Evolutionary conservation across 53 echinoderm and acorn worm species (phyloP).

Genomic region (Hippasteria phrygiana): DNA sequence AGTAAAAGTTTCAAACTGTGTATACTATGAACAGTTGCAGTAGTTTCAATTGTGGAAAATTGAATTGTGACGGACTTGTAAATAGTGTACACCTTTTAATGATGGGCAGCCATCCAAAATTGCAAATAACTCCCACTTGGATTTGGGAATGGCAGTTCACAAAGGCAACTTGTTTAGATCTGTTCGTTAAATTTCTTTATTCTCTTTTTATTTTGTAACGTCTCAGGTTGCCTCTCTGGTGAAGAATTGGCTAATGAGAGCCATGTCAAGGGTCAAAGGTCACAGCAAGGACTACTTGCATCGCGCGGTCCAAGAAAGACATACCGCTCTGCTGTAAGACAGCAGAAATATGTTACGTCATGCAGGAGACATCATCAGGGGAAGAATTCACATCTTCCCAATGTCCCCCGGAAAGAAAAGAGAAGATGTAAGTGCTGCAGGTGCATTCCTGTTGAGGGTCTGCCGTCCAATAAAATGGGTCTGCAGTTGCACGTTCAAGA

Average conservation of each 20-base stretch:
- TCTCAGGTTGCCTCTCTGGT: conserved; percentile 36
- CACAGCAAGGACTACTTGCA: background rate
- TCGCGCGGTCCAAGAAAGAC: background rate
- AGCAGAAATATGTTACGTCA: background rate
- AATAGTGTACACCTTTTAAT: too few species aligned
- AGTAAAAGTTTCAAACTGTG: too few species aligned
- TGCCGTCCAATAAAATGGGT: background rate
- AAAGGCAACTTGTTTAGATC: background rate
- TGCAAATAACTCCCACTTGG: too few species aligned
- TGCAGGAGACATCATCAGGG: background rate
- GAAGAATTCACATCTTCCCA: background rate
- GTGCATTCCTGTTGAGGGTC: background rate
- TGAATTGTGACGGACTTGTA: too few species aligned
- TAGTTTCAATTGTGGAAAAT: too few species aligned
- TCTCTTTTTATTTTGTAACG: background rate
- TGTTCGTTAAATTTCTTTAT: background rate
- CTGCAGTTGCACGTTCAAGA: background rate
- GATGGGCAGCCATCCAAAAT: too few species aligned
- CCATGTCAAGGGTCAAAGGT: conserved; percentile 29
- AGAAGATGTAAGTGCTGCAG: background rate
- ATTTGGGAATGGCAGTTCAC: too few species aligned
- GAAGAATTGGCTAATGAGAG: conserved; percentile 44
- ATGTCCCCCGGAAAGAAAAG: background rate
- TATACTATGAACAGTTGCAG: too few species aligned
- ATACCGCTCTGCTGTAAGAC: background rate